Evolutionary conservation across 2,888 invertebrate species (phyloP), one percentile per base, ranked within the genome.

Genomic region (Noctua janthina): DNA sequence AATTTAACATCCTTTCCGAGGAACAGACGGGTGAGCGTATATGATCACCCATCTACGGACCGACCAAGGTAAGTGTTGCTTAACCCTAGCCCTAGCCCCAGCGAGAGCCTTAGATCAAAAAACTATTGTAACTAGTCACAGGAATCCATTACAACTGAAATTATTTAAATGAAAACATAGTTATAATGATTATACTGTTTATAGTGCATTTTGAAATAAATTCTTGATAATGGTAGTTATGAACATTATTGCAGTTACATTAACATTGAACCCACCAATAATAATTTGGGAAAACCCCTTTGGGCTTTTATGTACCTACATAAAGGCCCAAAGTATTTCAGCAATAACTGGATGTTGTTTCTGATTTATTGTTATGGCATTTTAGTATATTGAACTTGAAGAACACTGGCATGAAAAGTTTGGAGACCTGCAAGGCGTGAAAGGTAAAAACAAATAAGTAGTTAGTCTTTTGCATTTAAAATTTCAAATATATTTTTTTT

Each of bases 161-260:
- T n/a, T 2, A 15, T 11, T 17, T 66, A 10, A 68, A 69, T 59
- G 46, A 20, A 67, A 85, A 74, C 66, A n/a, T n/a, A 49, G n/a
- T 29, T 17, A 13, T 62, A 13, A 66, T 83, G 43, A 66, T 35
- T 46, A 35, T n/a, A 17, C 8, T 15, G 43, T 29, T 71, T 51
- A 7, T 35, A 35, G 35, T 49, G 66, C 62, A 68, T 86, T 72
- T 64, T 15, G 35, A 29, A 51, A 29, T 74, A 71, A 77, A 72
- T 68, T 77, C 68, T 59, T 69, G 68, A 0, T 66, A 69, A 73
- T 62, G 54, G 49, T 68, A 23, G 43, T 35, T 43, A 6, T 8
- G 13, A 6, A 23, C 35, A 71, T 66, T 74, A 81, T 20, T 29
- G 35, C 23, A 72, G n/a, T 64, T 46, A 64, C 43, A 74, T 69